phyloP scores from a whole-genome alignment of 2,888 invertebrate genomes.

The Phyllotreta cruciferae region DNA sequence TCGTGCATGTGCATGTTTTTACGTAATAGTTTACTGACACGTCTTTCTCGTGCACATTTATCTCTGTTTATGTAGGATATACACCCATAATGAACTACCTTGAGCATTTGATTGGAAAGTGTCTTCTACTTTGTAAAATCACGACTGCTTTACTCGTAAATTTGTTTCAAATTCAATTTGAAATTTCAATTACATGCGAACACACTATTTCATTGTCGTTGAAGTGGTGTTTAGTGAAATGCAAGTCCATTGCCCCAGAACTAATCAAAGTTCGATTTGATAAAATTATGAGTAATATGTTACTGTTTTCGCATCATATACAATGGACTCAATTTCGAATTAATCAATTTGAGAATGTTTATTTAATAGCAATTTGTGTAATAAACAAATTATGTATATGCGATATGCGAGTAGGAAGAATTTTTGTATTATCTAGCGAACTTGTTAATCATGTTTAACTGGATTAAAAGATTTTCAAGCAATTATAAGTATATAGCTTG shows the following conservation, averaged over 20 bases:
- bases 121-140: conserved; percentile 12
- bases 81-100: conserved; percentile 13
- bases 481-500: too few species aligned
- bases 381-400: too few species aligned
- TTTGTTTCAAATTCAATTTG: conserved; percentile 5
- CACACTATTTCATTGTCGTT: conserved; percentile 18
- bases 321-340: too few species aligned
- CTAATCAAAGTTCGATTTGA: conserved; percentile 28
- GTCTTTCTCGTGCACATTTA: conserved; percentile 9
- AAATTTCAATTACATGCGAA: conserved; percentile 19
- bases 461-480: too few species aligned
- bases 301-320: conserved; percentile 6
- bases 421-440: too few species aligned
- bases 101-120: conserved; percentile 21
- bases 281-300: conserved; percentile 17
- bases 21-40: conserved; percentile 27
- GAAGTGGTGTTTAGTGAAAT: conserved; percentile 20
- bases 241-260: conserved; percentile 30
- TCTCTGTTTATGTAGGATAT: neutral
- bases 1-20: conserved; percentile 7
- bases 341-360: too few species aligned
- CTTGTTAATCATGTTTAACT: too few species aligned
- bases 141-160: neutral
- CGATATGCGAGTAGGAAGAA: too few species aligned
- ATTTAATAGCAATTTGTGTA: too few species aligned